phyloP scores from a whole-genome alignment of 1,140 invertebrate genomes.

The Ostrea denselamellosa region DNA sequence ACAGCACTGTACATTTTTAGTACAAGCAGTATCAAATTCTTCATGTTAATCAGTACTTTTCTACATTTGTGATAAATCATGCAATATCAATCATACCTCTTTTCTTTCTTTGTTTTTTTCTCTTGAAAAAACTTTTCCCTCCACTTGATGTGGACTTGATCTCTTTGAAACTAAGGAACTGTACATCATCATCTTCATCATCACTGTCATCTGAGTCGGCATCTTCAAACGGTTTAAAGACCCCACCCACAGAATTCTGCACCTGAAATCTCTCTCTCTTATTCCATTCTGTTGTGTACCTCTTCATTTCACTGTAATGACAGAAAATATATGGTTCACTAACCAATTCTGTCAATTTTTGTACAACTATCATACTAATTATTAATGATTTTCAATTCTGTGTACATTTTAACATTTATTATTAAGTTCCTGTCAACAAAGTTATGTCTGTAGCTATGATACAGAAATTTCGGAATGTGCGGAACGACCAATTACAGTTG shows the following conservation, averaged over 20 bases:
- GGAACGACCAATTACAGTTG: too few species aligned
- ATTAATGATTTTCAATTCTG: too few species aligned
- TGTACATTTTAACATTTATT: too few species aligned
- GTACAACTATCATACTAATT: too few species aligned
- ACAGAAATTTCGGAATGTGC: too few species aligned
- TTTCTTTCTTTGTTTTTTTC: not conserved
- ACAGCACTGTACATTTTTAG: too few species aligned
- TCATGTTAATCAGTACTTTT: too few species aligned
- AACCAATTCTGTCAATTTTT: not conserved
- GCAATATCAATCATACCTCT: not conserved
- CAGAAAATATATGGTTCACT: not conserved
- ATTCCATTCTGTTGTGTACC: not conserved
- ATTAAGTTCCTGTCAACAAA: too few species aligned
- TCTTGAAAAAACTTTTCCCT: slow-evolving; percentile 7
- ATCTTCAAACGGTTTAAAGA: not conserved
- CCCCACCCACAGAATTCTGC: not conserved
- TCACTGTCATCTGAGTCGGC: not conserved
- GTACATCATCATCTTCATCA: slow-evolving; percentile 45
- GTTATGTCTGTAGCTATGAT: too few species aligned
- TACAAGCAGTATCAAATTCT: too few species aligned
- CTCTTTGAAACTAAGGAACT: slow-evolving; percentile 41
- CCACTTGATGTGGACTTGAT: not conserved
- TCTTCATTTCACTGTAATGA: not conserved
- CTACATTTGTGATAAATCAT: too few species aligned
- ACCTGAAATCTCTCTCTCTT: not conserved